Evolutionary conservation across 2,797 vertebrate species (phyloP), one percentile per base, ranked within the genome.

Genomic region (Novumbra hubbsi): DNA sequence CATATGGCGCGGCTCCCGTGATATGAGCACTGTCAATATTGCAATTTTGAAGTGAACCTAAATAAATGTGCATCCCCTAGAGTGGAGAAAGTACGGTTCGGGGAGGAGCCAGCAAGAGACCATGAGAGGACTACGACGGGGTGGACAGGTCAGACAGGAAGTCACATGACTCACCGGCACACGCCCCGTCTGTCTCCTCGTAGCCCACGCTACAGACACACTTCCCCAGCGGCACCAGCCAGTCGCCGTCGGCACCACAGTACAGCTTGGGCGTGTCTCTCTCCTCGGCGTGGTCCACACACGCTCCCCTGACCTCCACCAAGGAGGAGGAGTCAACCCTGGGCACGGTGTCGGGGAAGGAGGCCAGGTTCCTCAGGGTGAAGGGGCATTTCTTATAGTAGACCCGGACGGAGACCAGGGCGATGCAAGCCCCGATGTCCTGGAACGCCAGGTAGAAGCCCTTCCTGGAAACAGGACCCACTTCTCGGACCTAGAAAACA

Each of bases 381-480:
- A 96, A 96, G 0, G 97, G 96, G 76, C 96, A 98, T 85, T 97
- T 98, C 85, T 98, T 98, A 80, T 98, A 98, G 86, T 98, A 98
- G 77, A 97, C 95, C 65, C 96, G 93, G 15, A 98, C 96, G 0
- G 97, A 98, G 3, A 98, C 96, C 81, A 98, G 83, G 14, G 97
- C 97, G 32, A 98, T 98, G 83, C 97, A 98, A 0, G 97, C 97
- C 0, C 97, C 97, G 0, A 98, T 97, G 92, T 98, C 97, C 87
- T 98, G 97, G 80, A 98, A 98, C 12, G 97, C 97, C 17, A 98
- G 90, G 32, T 96, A 98, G 91, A 98, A 98, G 72, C 97, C 97
- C 78, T 97, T 96, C 83, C 85, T 95, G 82, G 87, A 94, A 88
- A 98, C 92, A 1, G 96, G 96, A 66, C 96, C 96, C 68, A 98